phyloP scores from a whole-genome alignment of 2,888 invertebrate species.

The Drosophila quinaria region DNA sequence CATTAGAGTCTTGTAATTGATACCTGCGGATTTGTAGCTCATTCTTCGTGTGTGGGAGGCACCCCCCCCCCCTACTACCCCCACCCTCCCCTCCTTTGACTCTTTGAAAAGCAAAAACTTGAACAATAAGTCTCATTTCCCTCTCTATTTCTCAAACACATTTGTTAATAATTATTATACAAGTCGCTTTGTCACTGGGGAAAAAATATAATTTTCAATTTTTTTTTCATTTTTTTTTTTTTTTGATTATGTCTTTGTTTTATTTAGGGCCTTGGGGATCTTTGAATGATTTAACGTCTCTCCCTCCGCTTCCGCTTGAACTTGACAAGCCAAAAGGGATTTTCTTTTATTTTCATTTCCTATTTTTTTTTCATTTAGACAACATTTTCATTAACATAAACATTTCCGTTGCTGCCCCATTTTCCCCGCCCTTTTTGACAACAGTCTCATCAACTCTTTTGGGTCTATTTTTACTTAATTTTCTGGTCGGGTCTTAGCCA shows the following conservation, averaged over 20 bases:
- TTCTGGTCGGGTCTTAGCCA: slow-evolving; percentile 60
- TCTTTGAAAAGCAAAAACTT: slow-evolving; percentile 17
- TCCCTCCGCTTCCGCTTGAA: slow-evolving; percentile 53
- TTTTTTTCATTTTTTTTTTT: slow-evolving; percentile 21
- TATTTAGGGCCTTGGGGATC: slow-evolving; percentile 33
- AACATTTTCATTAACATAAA: slow-evolving; percentile 66
- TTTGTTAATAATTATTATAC: slow-evolving; percentile 70
- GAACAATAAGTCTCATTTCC: slow-evolving; percentile 37
- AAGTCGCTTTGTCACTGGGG: slow-evolving; percentile 56
- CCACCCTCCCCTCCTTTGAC: neutral
- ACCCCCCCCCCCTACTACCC: neutral
- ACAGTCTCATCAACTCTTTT: slow-evolving; percentile 25
- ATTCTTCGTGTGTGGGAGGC: slow-evolving; percentile 12
- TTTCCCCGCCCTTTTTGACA: slow-evolving; percentile 2
- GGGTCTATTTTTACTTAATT: slow-evolving; percentile 70
- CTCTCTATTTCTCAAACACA: slow-evolving; percentile 25
- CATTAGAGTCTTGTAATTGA: slow-evolving; percentile 78
- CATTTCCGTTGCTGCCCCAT: slow-evolving; percentile 64
- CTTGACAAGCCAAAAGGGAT: slow-evolving; percentile 78
- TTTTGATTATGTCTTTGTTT: slow-evolving; percentile 14
- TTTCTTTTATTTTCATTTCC: slow-evolving; percentile 54
- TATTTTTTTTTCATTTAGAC: neutral
- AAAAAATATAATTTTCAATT: slow-evolving; percentile 47
- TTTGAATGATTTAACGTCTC: slow-evolving; percentile 20
- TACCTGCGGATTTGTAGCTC: slow-evolving; percentile 55